Evolutionary conservation across 2,113 vertebrate species (phyloP), one percentile per base, ranked within the genome.

Genomic region (Serilophus lunatus): DNA sequence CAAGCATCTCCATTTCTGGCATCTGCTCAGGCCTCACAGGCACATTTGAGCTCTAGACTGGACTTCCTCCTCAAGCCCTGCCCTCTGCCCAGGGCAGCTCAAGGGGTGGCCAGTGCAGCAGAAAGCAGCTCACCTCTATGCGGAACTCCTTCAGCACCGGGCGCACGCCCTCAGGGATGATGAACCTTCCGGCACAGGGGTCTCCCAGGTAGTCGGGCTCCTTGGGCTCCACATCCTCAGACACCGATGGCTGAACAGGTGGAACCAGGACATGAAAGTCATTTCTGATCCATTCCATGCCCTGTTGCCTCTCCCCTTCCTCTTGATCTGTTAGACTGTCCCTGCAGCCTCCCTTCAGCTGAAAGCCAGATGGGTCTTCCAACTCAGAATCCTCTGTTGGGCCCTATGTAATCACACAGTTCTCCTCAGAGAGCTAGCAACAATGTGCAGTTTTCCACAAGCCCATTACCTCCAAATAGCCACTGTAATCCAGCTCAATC

Each of bases 401-500:
- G 18, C 17, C 45, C 45, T 26, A 12, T 33, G 35, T n/a, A 76
- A 53, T 13, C 68, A 70, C 38, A 61, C 6, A 70, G 47, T n/a
- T 70, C 47, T 91, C 28, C 59, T 64, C 54, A 57, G 36, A 51
- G 9, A 57, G 11, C 42, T 61, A 38, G 23, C 61, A 82, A 56
- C 42, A 13, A 40, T 1, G 0, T 35, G 7, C n/a, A 53, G 10
- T 9, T 42, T 47, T 36, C 36, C 35, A 54, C 29, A 59, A 51
- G 59, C 22, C 35, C 22, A n/a, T 97, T 95, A 99, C 99, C 99
- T 99, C 99, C 92, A 99, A 98, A 81, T 96, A 98, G 11, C 98
- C 96, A 18, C 98, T 98, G 95, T 99, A 99, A 95, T 99, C 98
- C 53, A 99, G 95, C 92, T 99, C 99, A 3, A 99, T 99, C 82